Evolutionary conservation across 2,113 vertebrate genomes (phyloP).

Genomic region (Drymodes brunneopygia): DNA sequence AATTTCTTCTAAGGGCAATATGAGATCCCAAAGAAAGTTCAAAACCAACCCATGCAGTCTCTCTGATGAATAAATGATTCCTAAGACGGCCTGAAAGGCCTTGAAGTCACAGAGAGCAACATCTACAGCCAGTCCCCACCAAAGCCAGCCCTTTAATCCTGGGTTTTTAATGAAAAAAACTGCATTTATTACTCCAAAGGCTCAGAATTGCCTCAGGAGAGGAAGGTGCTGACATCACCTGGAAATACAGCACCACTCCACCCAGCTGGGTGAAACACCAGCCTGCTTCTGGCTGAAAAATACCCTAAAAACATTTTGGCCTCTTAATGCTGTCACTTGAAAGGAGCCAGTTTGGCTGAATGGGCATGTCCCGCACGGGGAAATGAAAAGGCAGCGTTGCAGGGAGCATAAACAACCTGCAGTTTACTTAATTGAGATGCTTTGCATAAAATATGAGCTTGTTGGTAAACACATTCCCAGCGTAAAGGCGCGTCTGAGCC

Average conservation of each 20-base stretch:
- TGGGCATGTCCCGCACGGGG: neutral
- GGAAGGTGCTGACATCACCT: neutral
- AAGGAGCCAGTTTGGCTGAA: neutral
- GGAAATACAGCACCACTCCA: neutral
- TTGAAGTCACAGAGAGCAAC: neutral
- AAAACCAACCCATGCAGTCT: neutral
- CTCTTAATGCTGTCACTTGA: neutral
- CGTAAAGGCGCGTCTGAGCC: neutral
- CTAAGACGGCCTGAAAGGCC: neutral
- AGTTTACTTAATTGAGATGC: neutral
- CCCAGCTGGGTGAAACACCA: neutral
- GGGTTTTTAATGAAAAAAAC: neutral
- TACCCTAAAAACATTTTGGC: neutral
- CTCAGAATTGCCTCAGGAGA: neutral
- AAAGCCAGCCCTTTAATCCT: neutral
- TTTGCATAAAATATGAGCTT: constrained; percentile 1
- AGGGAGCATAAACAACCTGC: neutral
- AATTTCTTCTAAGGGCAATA: neutral
- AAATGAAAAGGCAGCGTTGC: neutral
- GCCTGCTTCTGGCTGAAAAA: neutral
- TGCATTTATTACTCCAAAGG: neutral
- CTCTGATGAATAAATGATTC: neutral
- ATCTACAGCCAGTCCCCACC: neutral
- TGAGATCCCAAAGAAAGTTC: neutral
- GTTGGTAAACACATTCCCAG: neutral